phyloP scores from a whole-genome alignment of 2,888 invertebrate genomes.

The Tenthredo mesomela region DNA sequence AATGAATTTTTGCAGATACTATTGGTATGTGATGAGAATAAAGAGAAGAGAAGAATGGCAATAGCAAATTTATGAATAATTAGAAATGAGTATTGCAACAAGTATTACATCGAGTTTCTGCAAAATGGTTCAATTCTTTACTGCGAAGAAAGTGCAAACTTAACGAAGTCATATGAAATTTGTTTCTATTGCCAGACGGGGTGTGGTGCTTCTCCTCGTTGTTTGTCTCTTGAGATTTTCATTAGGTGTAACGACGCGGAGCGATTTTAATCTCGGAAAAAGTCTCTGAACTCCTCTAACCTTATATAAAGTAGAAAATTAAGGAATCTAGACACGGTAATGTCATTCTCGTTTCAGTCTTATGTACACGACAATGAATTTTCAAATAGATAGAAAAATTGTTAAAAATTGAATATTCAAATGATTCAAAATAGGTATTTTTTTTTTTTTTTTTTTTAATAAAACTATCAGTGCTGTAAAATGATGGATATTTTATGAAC shows the following conservation, averaged over 20 bases:
- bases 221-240: slow-evolving; percentile 16
- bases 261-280: slow-evolving; percentile 6
- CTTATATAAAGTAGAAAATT: slow-evolving; percentile 5
- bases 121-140: neutral
- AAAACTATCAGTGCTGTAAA: neutral
- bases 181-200: neutral
- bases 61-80: neutral
- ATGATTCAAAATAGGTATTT: neutral
- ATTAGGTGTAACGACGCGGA: neutral
- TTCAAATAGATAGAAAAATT: neutral
- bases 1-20: too few relatives aligned
- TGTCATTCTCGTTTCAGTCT: neutral
- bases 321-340: neutral
- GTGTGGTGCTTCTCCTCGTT: neutral
- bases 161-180: slow-evolving; percentile 27
- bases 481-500: neutral
- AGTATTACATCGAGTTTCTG: neutral
- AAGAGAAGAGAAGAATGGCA: neutral
- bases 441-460: neutral
- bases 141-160: neutral
- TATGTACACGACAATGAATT: neutral
- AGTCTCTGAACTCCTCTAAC: neutral
- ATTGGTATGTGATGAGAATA: neutral
- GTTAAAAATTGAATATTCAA: neutral
- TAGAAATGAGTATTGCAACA: neutral